Conservation (phyloP, 2,797 vertebrate genomes). For the Sylvia borin region DNA sequence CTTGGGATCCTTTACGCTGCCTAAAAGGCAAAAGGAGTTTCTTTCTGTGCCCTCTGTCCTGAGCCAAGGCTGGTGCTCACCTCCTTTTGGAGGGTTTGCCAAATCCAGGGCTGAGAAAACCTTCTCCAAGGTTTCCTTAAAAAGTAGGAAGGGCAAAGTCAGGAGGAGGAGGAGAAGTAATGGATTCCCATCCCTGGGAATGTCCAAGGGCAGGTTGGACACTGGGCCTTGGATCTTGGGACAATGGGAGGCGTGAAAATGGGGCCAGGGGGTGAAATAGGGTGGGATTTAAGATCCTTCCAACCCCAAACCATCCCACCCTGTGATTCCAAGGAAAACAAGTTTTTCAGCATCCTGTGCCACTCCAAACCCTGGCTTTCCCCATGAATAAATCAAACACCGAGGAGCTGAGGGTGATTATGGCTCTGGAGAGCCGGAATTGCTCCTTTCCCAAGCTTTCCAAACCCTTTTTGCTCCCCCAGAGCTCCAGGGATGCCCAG, state of each 20-base stretch:
- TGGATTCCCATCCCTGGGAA: background rate
- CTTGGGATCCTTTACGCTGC: background rate
- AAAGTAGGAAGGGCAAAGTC: background rate
- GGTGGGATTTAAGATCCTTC: too few species aligned
- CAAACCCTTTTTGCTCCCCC: background rate
- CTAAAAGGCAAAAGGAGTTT: background rate
- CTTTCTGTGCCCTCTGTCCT: background rate
- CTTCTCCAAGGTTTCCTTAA: background rate
- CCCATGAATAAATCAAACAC: rapidly evolving
- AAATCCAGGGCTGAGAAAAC: background rate
- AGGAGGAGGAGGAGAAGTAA: too few species aligned
- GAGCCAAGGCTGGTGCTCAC: background rate
- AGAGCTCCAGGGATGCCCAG: background rate
- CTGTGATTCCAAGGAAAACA: background rate
- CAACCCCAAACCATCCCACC: too few species aligned
- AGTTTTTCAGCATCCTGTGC: background rate
- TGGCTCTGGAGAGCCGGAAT: background rate
- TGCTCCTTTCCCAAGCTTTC: background rate
- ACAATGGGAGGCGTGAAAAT: background rate
- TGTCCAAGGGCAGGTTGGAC: background rate
- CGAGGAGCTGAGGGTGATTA: background rate
- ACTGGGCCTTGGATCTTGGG: background rate
- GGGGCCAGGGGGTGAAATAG: background rate
- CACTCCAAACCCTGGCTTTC: background rate
- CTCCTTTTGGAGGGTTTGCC: background rate